Conservation (phyloP, 92 coral and sea anemone species). For the Pocillopora grandis region DNA sequence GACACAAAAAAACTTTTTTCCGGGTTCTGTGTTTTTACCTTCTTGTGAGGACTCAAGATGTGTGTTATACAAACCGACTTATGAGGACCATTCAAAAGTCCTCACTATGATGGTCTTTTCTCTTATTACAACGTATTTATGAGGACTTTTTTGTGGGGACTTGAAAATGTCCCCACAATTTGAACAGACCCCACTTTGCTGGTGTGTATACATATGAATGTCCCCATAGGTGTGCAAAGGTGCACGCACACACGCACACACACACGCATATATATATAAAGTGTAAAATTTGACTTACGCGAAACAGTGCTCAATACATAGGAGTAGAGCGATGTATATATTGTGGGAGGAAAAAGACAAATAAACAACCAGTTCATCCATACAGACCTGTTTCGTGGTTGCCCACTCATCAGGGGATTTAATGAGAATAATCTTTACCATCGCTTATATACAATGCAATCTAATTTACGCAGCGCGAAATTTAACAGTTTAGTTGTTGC, state of each 20-base stretch:
- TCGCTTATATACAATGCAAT: too few species aligned
- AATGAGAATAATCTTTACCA: too few species aligned
- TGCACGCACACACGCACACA: not conserved
- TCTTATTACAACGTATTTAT: not conserved
- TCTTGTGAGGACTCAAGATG: not conserved
- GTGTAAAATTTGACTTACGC: too few species aligned
- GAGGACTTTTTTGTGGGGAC: not conserved
- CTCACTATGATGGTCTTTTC: not conserved
- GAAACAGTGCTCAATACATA: too few species aligned
- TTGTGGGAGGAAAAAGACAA: not conserved
- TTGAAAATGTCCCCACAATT: too few species aligned
- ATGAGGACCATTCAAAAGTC: constrained; percentile 3
- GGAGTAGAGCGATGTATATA: not conserved
- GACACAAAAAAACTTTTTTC: constrained; percentile 4
- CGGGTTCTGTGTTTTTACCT: not conserved
- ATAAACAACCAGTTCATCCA: not conserved
- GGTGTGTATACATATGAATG: constrained; percentile 14
- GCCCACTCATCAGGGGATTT: too few species aligned
- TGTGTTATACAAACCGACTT: constrained; percentile 7
- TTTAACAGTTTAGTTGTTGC: too few species aligned
- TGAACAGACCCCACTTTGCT: not conserved
- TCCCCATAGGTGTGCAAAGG: not conserved
- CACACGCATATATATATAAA: too few species aligned
- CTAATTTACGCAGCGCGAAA: too few species aligned
- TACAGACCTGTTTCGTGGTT: too few species aligned